These are phyloP conservation scores for Trachymyrmex septentrionalis DNA, from an alignment of 1,140 invertebrate species.

Conservation along the genomic window DNA sequence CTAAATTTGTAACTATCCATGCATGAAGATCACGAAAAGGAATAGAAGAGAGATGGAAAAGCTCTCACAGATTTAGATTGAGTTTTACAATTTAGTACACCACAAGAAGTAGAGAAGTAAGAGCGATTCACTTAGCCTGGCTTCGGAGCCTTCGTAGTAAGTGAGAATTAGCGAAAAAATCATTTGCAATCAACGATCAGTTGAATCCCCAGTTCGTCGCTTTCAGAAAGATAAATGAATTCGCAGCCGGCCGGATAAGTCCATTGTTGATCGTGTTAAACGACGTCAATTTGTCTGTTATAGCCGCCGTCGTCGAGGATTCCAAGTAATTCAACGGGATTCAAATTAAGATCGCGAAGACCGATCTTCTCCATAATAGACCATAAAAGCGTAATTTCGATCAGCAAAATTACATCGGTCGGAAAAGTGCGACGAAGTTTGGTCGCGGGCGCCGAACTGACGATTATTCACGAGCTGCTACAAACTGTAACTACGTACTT, in stretches of 20 bases:
- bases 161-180: conserved; percentile 47
- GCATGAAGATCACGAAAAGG: neutral
- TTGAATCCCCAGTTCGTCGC: conserved; percentile 7
- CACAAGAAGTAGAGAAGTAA: neutral
- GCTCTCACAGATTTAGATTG: neutral
- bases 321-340: conserved; percentile 25
- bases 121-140: conserved; percentile 29
- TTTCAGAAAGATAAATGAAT: conserved; percentile 43
- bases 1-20: neutral
- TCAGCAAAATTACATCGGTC: neutral
- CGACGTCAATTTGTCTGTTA: conserved; percentile 38
- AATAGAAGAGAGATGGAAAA: neutral
- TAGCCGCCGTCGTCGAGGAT: conserved; percentile 10
- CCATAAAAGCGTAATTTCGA: conserved; percentile 22
- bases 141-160: neutral
- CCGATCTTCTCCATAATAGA: neutral
- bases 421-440: conserved; percentile 1
- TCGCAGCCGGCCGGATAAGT: conserved; percentile 25
- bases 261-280: conserved; percentile 55
- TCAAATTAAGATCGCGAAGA: conserved; percentile 50
- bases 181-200: conserved; percentile 26
- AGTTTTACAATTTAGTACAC: conserved; percentile 4
- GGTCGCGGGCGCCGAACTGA: neutral
- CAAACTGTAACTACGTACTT: conserved; percentile 31
- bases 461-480: conserved; percentile 41